These are phyloP conservation scores for Sterrhoptilus dennistouni DNA, from an alignment of 2,113 vertebrate species.

Conservation along the genomic window DNA sequence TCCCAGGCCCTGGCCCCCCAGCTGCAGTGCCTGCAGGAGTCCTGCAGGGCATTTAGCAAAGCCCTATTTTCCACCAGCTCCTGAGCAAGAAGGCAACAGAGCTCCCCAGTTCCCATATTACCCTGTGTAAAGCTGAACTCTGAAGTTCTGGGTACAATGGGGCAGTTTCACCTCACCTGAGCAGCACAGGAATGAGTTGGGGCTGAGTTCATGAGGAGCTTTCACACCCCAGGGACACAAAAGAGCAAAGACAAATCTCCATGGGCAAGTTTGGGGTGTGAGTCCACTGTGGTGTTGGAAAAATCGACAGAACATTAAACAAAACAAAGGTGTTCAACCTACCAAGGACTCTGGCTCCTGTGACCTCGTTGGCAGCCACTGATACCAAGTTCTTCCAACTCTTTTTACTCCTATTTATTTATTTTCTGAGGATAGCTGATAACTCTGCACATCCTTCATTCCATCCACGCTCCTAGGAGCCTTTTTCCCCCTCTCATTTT, in stretches of 20 bases:
- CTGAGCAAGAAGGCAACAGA: not conserved
- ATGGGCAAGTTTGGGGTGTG: not conserved
- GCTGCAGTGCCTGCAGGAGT: not conserved
- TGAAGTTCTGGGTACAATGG: not conserved
- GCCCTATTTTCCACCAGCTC: not conserved
- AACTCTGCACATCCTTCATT: not conserved
- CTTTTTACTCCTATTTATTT: not conserved
- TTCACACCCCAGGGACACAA: not conserved
- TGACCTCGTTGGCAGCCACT: not conserved
- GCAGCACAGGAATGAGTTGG: not conserved
- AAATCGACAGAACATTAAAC: not conserved
- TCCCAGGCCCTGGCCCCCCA: not conserved
- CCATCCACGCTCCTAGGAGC: not conserved
- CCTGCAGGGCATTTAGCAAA: not conserved
- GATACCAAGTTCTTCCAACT: not conserved
- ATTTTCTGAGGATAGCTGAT: not conserved
- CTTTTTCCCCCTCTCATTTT: not conserved
- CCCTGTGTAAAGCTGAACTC: not conserved
- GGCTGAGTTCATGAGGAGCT: not conserved
- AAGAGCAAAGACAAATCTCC: not conserved
- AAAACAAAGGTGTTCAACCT: not conserved
- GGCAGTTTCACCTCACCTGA: not conserved
- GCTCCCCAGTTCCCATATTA: not conserved
- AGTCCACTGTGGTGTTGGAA: not conserved
- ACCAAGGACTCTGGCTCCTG: not conserved